A percentile compares a stretch with the other conserved stretches of the same genome.
phyloP scores from a whole-genome alignment of 2,888 invertebrate genomes.

The Drosophila mayaguana region DNA sequence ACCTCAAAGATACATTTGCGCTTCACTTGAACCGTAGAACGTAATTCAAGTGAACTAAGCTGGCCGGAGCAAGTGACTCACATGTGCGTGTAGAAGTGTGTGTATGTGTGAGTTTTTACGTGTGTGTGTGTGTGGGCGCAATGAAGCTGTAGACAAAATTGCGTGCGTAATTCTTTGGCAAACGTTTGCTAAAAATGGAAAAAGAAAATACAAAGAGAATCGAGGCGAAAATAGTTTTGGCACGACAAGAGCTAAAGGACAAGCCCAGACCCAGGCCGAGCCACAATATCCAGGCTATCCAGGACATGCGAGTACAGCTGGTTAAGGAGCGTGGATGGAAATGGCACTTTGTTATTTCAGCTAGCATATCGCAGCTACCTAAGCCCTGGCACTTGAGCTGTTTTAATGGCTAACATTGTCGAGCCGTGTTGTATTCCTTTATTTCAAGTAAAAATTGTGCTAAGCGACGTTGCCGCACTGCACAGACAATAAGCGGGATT shows the following conservation, averaged over 20 bases:
- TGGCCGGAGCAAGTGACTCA: constrained; percentile 62
- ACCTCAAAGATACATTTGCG: constrained; percentile 81
- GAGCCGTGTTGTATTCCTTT: constrained; percentile 9
- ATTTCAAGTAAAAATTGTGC: constrained; percentile 8
- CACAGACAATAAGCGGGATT: constrained; percentile 38
- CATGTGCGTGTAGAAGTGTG: constrained; percentile 21
- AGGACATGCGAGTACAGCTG: constrained; percentile 10
- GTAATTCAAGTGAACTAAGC: constrained; percentile 76
- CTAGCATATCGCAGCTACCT: constrained; percentile 39
- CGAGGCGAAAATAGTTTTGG: constrained; percentile 39
- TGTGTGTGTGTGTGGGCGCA: constrained; percentile 50
- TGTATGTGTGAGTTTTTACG: constrained; percentile 29
- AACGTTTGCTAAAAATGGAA: constrained; percentile 51
- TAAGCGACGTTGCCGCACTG: constrained; percentile 42
- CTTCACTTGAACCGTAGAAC: constrained; percentile 77
- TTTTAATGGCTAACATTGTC: constrained; percentile 46
- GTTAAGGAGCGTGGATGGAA: constrained; percentile 17
- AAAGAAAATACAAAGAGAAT: constrained; percentile 24
- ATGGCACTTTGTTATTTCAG: constrained; percentile 27
- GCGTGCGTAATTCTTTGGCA: constrained; percentile 71
- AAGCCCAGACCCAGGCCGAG: background rate
- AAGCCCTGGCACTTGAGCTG: constrained; percentile 42
- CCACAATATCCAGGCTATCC: background rate
- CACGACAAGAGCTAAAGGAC: constrained; percentile 7
- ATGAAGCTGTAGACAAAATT: constrained; percentile 77